A percentile compares a stretch with the other conserved stretches of the same genome.
phyloP scores from a whole-genome alignment of 2,888 invertebrate species.

The Cephalotes varians region DNA sequence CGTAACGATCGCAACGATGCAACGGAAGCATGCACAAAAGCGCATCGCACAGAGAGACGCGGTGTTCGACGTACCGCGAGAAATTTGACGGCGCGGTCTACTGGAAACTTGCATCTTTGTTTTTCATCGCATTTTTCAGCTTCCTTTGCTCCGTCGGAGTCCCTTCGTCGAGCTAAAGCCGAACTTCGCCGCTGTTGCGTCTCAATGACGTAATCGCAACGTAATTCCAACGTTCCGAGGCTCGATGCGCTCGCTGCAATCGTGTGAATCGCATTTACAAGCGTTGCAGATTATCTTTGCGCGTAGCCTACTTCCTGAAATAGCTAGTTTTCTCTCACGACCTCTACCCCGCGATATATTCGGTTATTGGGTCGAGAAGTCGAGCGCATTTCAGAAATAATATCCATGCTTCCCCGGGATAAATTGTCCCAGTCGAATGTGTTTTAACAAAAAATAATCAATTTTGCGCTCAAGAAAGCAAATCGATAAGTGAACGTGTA shows the following conservation, averaged over 20 bases:
- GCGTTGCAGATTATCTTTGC: conserved; percentile 35
- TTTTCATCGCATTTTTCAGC: conserved; percentile 35
- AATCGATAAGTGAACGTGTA: conserved; percentile 1
- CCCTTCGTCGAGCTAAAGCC: background rate
- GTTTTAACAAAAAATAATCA: conserved; percentile 22
- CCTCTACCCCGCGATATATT: conserved; percentile 41
- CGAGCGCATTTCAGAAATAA: conserved; percentile 48
- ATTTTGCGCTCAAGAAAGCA: conserved; percentile 20
- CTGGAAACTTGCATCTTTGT: conserved; percentile 58
- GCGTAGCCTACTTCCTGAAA: conserved; percentile 51
- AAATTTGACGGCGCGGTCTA: conserved; percentile 63
- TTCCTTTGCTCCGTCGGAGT: background rate
- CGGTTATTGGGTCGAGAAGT: conserved; percentile 53
- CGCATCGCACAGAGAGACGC: conserved; percentile 43
- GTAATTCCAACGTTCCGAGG: background rate
- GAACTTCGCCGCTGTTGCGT: background rate
- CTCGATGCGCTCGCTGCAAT: background rate
- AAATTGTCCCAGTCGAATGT: background rate
- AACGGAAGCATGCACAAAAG: conserved; percentile 60
- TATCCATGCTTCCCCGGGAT: background rate
- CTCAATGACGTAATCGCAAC: conserved; percentile 1
- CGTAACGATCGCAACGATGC: conserved; percentile 47
- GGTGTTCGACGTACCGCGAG: conserved; percentile 67
- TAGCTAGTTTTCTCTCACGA: conserved; percentile 47
- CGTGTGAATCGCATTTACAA: conserved; percentile 29